A percentile compares a stretch with the other conserved stretches of the same genome.
phyloP scores from a whole-genome alignment of 2,797 vertebrate species.

The Pipistrellus nathusii region DNA sequence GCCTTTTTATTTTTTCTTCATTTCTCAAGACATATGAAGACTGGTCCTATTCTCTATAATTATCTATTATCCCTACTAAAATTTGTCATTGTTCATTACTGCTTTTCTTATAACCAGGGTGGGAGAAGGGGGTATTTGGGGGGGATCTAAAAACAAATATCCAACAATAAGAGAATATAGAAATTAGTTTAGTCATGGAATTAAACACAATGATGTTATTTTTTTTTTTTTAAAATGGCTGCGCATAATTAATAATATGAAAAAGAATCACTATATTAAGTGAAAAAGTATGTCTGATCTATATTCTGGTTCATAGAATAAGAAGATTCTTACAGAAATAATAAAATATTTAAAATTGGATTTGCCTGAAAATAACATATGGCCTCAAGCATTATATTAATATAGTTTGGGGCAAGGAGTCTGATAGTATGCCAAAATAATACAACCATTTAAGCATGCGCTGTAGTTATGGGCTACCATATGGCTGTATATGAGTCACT shows the following conservation, averaged over 20 bases:
- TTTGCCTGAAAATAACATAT: conserved; percentile 13
- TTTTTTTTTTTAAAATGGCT: conserved; percentile 10
- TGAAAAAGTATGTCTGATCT: not conserved
- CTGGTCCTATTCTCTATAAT: not conserved
- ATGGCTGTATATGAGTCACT: not conserved
- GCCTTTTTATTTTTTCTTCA: not conserved
- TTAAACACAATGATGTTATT: not conserved
- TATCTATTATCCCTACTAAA: conserved; percentile 29
- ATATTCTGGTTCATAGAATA: conserved; percentile 45
- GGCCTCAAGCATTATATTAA: not conserved
- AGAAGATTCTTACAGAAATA: not conserved
- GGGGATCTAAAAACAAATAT: not conserved
- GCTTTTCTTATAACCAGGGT: not conserved
- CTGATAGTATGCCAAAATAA: not conserved
- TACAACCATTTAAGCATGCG: not conserved
- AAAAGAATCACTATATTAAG: not conserved
- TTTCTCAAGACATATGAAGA: not conserved
- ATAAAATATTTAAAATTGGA: not conserved
- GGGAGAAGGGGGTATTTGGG: too few species aligned
- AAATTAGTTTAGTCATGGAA: not conserved
- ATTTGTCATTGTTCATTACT: not conserved
- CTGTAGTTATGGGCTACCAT: not conserved
- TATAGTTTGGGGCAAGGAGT: not conserved
- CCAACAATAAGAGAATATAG: not conserved
- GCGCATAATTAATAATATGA: not conserved